Conservation (phyloP, 35 echinoderm and acorn worm genomes). For the Heliocidaris erythrogramma region DNA sequence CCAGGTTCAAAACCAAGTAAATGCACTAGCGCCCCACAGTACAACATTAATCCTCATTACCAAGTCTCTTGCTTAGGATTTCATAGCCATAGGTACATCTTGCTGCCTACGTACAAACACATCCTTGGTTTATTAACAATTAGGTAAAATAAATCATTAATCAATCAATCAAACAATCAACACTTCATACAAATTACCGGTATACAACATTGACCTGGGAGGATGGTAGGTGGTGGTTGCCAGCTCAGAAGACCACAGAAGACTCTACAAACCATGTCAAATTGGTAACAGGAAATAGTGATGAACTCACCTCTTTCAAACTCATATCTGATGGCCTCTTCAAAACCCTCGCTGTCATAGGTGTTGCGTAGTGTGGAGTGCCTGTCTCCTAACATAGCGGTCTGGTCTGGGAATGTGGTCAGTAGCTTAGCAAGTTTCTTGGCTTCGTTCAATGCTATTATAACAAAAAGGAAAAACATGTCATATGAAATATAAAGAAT, state of each 20-base stretch:
- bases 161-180: too few relatives aligned
- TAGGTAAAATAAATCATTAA: too few relatives aligned
- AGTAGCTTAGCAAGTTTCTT: constrained; percentile 84
- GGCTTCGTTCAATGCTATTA: constrained; percentile 77
- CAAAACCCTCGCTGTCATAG: constrained; percentile 63
- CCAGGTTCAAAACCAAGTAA: too few relatives aligned
- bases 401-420: constrained; percentile 74
- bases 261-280: not conserved
- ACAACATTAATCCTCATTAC: too few relatives aligned
- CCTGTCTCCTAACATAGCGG: constrained; percentile 83
- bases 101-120: too few relatives aligned
- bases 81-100: too few relatives aligned
- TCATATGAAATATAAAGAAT: too few relatives aligned
- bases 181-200: too few relatives aligned
- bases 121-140: too few relatives aligned
- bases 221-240: not conserved
- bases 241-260: not conserved
- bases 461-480: not conserved
- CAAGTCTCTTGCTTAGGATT: too few relatives aligned
- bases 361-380: constrained; percentile 68
- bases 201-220: not conserved
- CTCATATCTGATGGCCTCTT: constrained; percentile 86
- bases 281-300: not conserved
- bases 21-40: too few relatives aligned
- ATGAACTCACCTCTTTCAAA: constrained; percentile 73